A percentile compares a stretch with the other conserved stretches of the same genome.
Conservation (phyloP, 1,140 invertebrate species). For the Nixonia krombeini region DNA sequence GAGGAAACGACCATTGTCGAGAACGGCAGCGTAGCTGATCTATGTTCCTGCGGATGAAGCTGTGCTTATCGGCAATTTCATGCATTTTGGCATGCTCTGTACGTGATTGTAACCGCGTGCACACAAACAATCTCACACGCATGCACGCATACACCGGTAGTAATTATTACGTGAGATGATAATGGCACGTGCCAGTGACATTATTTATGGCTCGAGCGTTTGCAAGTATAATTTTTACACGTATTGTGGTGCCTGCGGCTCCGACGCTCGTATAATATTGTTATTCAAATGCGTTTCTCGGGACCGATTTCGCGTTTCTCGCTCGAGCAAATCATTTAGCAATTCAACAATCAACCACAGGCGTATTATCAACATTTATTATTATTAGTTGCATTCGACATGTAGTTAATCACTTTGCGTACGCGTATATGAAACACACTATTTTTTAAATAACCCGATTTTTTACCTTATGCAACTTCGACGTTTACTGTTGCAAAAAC, state of each 20-base stretch:
- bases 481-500: neutral
- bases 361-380: constrained; percentile 4
- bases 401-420: no score
- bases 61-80: constrained; percentile 49
- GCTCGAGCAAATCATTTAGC: constrained; percentile 43
- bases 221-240: constrained; percentile 64
- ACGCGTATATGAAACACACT: no score
- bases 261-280: constrained; percentile 56
- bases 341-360: constrained; percentile 38
- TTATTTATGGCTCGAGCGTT: constrained; percentile 56
- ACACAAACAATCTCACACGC: constrained; percentile 9
- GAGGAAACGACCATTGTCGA: constrained; percentile 42
- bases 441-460: no score
- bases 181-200: constrained; percentile 60
- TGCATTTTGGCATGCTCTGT: constrained; percentile 45
- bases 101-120: constrained; percentile 28
- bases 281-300: constrained; percentile 58
- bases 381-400: constrained; percentile 13
- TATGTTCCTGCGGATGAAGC: constrained; percentile 43
- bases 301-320: constrained; percentile 39
- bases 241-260: constrained; percentile 50
- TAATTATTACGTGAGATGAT: constrained; percentile 54
- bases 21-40: constrained; percentile 35
- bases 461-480: no score
- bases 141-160: constrained; percentile 12